These are phyloP conservation scores for Temnothorax rugatulus DNA, from an alignment of 2,888 invertebrate genomes.

Conservation along the genomic window DNA sequence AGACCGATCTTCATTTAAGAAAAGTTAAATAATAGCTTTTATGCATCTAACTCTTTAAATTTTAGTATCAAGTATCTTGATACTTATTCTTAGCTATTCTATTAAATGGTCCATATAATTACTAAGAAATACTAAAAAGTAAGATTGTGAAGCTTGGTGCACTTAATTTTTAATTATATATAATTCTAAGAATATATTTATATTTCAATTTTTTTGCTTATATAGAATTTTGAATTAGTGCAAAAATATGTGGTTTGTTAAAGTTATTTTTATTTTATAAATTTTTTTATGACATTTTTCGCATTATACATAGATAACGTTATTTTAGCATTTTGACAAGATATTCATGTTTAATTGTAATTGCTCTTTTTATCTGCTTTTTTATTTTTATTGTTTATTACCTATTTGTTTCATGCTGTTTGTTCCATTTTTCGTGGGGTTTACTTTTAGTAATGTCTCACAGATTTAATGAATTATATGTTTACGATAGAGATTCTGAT, in stretches of 20 bases:
- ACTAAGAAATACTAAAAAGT: neutral
- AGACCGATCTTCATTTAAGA: neutral
- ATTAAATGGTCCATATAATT: neutral
- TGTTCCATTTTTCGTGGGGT: neutral
- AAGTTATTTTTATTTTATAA: neutral
- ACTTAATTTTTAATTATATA: neutral
- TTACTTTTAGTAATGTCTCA: neutral
- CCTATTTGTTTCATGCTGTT: neutral
- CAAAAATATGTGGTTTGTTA: neutral
- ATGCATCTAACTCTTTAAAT: neutral
- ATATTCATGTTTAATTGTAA: neutral
- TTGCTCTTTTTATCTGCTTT: neutral
- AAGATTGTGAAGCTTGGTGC: neutral
- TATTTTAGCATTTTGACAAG: neutral
- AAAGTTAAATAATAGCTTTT: neutral
- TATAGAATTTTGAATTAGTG: neutral
- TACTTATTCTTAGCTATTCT: neutral
- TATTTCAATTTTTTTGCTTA: neutral
- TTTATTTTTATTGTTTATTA: neutral
- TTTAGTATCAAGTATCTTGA: neutral
- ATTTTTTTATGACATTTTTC: neutral
- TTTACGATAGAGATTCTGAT: neutral
- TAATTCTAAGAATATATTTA: neutral
- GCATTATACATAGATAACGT: neutral
- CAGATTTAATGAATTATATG: conserved; percentile 8